Percentiles rank a stretch among this genome's conserved stretches.
These are phyloP conservation scores for Plagiodera versicolora DNA, from an alignment of 2,888 invertebrate species.

Conservation along the genomic window DNA sequence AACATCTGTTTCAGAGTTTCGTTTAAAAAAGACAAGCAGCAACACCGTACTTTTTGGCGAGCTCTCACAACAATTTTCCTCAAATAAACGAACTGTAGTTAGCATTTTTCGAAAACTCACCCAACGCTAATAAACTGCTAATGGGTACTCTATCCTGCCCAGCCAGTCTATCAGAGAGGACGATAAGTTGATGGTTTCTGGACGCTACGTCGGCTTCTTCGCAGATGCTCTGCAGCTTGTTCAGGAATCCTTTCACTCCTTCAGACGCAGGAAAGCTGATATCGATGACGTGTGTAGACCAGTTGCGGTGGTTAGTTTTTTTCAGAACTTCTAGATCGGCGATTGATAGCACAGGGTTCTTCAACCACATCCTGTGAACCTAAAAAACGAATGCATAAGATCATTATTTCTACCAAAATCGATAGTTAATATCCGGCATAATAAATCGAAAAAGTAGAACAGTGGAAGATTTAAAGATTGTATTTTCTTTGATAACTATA, in stretches of 20 bases:
- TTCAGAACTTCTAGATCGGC: constrained; percentile 88
- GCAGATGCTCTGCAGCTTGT: constrained; percentile 79
- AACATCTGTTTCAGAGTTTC: too few species aligned
- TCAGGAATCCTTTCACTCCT: constrained; percentile 66
- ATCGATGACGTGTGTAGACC: constrained; percentile 82
- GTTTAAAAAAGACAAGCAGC: too few species aligned
- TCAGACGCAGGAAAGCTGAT: constrained; percentile 81
- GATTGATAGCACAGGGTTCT: constrained; percentile 92
- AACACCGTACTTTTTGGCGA: too few species aligned
- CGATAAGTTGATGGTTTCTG: constrained; percentile 72
- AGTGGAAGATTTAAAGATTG: too few species aligned
- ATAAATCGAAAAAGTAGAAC: too few species aligned
- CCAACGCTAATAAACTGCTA: constrained; percentile 82
- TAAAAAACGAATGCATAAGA: constrained; percentile 5
- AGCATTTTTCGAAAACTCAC: constrained; percentile 31
- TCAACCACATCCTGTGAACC: constrained; percentile 82
- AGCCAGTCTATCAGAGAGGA: constrained; percentile 79
- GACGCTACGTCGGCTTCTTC: constrained; percentile 76
- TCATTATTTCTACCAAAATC: not conserved
- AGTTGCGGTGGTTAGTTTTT: constrained; percentile 79
- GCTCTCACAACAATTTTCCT: too few species aligned
- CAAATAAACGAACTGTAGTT: too few species aligned
- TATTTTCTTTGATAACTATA: too few species aligned
- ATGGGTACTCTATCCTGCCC: constrained; percentile 70
- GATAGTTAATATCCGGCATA: too few species aligned